Evolutionary conservation across 2,888 invertebrate species (phyloP).

Genomic region (Sphaerophoria taeniata): DNA sequence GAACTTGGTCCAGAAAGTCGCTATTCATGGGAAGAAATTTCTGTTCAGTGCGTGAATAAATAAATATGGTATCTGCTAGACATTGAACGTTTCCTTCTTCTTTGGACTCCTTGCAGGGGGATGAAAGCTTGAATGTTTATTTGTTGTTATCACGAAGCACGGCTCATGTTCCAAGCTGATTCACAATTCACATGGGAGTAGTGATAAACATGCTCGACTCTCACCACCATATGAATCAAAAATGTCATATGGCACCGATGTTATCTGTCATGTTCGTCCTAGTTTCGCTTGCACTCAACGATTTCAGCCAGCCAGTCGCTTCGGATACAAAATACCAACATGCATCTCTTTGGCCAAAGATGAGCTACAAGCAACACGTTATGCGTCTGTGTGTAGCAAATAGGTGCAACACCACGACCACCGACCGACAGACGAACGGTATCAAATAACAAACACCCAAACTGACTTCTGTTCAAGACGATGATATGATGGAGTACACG

Average conservation of each 20-base stretch:
- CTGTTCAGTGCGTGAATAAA: too few species aligned
- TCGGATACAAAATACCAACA: constrained; percentile 47
- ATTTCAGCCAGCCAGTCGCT: neutral
- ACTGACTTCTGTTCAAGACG: constrained; percentile 21
- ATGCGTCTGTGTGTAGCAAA: constrained; percentile 13
- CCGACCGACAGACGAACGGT: too few species aligned
- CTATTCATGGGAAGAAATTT: too few species aligned
- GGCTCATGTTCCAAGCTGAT: neutral
- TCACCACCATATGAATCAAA: constrained; percentile 64
- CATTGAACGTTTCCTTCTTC: too few species aligned
- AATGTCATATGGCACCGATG: constrained; percentile 74
- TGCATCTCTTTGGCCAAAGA: constrained; percentile 62
- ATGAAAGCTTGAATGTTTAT: too few species aligned
- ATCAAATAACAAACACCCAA: constrained; percentile 65
- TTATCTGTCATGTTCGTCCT: constrained; percentile 72
- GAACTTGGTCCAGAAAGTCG: too few species aligned
- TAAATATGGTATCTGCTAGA: too few species aligned
- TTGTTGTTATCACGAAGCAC: too few species aligned
- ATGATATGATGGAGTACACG: constrained; percentile 58
- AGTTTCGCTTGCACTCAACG: constrained; percentile 63
- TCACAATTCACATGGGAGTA: constrained; percentile 47
- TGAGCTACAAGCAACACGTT: constrained; percentile 49
- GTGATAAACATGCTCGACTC: constrained; percentile 39
- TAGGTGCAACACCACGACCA: constrained; percentile 54
- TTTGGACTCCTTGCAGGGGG: too few species aligned